Base-by-base conservation (phyloP, 2,113 vertebrate species). In the Reinhardtius hippoglossoides region DNA sequence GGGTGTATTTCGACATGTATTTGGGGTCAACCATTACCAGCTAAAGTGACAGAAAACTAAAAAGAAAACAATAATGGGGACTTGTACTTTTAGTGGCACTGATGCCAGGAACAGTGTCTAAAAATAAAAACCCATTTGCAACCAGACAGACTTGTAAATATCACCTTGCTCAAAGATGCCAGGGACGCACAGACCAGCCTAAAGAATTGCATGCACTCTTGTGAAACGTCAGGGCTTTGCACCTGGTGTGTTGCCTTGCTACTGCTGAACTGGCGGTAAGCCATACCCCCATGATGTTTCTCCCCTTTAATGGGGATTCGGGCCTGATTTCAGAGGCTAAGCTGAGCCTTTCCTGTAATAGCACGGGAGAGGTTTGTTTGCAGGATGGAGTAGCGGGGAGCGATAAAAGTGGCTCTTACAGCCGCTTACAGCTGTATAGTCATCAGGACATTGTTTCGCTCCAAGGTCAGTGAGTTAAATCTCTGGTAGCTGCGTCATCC, bases 401-500 rank as follows among this genome's bases (percentile, higher is more conserved):
- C 58, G 71, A 77, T 79, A 72, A 83, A 85, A 37, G 81, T 54
- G 37, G 46, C 15, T 71, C 63, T 70, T 37, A 61, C 55, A 66
- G 75, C 71, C 71, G 58, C 58, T 72, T 85, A 57, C 77, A 87
- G 75, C 77, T 82, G 65, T 67, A 84, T 44, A 88, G 85, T 88
- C 85, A 90, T 74, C 83, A 78, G 62, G 84, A 78, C 82, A 62
- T 15, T 37, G 83, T 71, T 87, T 82, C 48, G 23, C 69, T 86
- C 70, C 88, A 89, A 90, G 90, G 91, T 92, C 91, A 90, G 31
- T 50, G 76, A 90, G 82, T 89, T 90, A 86, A 88, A 68, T 67
- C 75, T 59, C 68, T 31, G 31, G 62, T 69, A 74, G 79, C 85
- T 90, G 91, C 86, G 91, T 93, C 92, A 93, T 88, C 76, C 72